Percentiles rank a stretch among this genome's conserved stretches.
These are phyloP conservation scores for Onthophagus taurus DNA, from an alignment of 1,140 invertebrate species.

Conservation along the genomic window DNA sequence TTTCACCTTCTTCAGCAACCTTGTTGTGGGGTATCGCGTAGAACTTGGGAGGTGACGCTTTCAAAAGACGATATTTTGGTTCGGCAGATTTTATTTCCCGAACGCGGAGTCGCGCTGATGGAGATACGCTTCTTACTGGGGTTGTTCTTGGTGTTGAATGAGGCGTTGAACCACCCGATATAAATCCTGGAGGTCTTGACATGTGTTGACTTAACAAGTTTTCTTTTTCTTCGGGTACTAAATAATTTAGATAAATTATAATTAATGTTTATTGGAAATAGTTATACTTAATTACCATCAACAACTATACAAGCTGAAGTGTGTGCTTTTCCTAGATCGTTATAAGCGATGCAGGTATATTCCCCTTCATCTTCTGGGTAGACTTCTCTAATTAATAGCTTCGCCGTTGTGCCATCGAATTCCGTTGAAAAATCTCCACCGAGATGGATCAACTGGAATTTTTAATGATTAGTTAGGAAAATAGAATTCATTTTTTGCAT, in stretches of 20 bases:
- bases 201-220: conserved; percentile 58
- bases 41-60: conserved; percentile 62
- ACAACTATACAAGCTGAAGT: conserved; percentile 73
- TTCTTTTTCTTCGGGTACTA: conserved; percentile 73
- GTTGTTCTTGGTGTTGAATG: conserved; percentile 61
- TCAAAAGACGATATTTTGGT: conserved; percentile 3
- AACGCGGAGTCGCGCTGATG: conserved; percentile 27
- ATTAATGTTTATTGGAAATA: neutral
- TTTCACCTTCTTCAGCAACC: conserved; percentile 73
- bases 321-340: conserved; percentile 66
- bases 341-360: conserved; percentile 74
- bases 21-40: conserved; percentile 79
- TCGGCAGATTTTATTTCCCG: conserved; percentile 13
- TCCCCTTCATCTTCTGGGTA: conserved; percentile 84
- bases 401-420: conserved; percentile 57
- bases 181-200: conserved; percentile 50
- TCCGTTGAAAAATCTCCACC: conserved; percentile 57
- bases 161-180: conserved; percentile 60
- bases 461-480: conserved; percentile 1
- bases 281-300: conserved; percentile 59
- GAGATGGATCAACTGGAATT: conserved; percentile 49
- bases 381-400: conserved; percentile 62
- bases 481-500: neutral
- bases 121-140: conserved; percentile 58
- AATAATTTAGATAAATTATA: too few species aligned